Conservation (phyloP, 2,797 vertebrate species). For the Rhodeus uyekii region DNA sequence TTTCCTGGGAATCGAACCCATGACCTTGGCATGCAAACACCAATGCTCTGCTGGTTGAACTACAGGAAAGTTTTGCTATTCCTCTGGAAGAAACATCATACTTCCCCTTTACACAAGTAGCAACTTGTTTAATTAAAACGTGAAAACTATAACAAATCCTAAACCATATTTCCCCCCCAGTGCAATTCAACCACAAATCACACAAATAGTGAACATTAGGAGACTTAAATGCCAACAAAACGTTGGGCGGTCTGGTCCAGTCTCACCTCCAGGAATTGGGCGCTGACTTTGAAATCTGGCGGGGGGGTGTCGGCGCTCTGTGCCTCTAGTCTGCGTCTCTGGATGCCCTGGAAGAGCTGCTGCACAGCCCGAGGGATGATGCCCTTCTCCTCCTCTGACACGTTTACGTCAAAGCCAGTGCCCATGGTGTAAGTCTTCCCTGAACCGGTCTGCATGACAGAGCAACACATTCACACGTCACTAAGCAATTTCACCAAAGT, state of each 20-base stretch:
- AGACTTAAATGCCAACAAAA: neutral
- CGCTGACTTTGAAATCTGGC: conserved; percentile 97
- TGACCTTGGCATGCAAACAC: too few relatives aligned
- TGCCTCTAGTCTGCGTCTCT: conserved; percentile 73
- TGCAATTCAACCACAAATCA: neutral
- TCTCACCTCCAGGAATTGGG: conserved; percentile 95
- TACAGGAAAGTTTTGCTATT: too few relatives aligned
- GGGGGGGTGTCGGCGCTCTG: conserved; percentile 75
- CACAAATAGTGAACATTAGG: neutral
- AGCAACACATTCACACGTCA: neutral
- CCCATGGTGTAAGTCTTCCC: conserved; percentile 95
- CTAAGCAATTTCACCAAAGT: neutral
- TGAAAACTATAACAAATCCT: neutral
- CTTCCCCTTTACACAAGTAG: too few relatives aligned
- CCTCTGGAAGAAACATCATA: too few relatives aligned
- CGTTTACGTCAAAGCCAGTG: conserved; percentile 86
- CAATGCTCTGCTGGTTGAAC: too few relatives aligned
- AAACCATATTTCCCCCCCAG: neutral
- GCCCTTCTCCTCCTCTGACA: conserved; percentile 83
- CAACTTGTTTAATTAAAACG: too few relatives aligned
- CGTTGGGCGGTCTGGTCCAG: neutral
- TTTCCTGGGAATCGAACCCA: too few relatives aligned
- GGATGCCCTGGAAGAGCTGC: conserved; percentile 91
- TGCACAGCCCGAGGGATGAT: conserved; percentile 93
- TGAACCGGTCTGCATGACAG: conserved; percentile 72